Evolutionary conservation across 2,888 invertebrate species (phyloP), one percentile per base, ranked within the genome.

Genomic region (Yponomeuta evonymella): DNA sequence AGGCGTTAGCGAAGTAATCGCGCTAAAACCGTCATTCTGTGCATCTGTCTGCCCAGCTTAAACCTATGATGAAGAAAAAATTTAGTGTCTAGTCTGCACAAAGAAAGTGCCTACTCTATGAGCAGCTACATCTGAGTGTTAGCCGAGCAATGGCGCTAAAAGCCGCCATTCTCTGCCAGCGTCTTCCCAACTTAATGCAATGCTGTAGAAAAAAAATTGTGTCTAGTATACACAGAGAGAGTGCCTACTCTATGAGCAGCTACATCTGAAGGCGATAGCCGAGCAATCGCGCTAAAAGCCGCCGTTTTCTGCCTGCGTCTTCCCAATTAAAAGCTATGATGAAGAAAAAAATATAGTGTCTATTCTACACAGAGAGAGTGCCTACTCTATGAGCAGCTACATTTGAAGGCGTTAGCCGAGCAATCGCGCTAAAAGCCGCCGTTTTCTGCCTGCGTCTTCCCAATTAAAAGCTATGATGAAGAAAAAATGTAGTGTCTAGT

Each of bases 241-340:
- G 51, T 51, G 12, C 10, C 12, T 51, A 51, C 9, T 51, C 51
- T 51, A 51, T 10, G 51, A 51, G 0, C 51, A 51, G 11, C 51
- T 51, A 51, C 51, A 51, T 51, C 51, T 51, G 6, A 51, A 51
- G 51, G 51, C 51, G 9, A 3, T 51, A 8, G 51, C 10, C 23
- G 65, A 70, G 48, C 70, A 70, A 70, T 70, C 70, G 70, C 29
- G 30, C 70, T 70, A 70, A 70, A 65, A 70, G 64, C 48, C 11
- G 62, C 62, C 33, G 64, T 8, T 51, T 8, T 51, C 51, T 33
- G 33, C 33, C 5, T 5, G 4, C 11, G 33, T 29, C 70, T 8
- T 63, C 67, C 48, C 67, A 33, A 33, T 33, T 33, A 0, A 4
- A 33, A 1, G 2, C 1, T 33, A 5, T 4, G 33, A 5, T 33